These are phyloP conservation scores for Ecliptopera silaceata DNA, from an alignment of 2,888 invertebrate species.

Conservation along the genomic window DNA sequence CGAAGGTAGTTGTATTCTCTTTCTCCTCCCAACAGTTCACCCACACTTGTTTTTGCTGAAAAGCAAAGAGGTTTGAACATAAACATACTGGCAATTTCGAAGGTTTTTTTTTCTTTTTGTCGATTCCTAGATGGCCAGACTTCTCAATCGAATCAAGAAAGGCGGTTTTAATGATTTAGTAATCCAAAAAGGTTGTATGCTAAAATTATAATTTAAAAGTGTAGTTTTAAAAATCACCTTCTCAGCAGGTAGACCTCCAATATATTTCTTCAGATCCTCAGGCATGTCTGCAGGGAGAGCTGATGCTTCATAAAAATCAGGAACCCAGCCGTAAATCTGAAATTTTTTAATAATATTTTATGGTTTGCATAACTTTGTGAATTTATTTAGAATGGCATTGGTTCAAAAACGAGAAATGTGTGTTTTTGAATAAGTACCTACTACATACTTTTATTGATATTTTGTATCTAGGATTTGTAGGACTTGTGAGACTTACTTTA, in stretches of 20 bases:
- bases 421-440: too few species aligned
- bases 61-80: background rate
- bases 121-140: background rate
- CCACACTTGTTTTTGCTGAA: slow-evolving; percentile 87
- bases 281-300: slow-evolving; percentile 89
- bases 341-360: background rate
- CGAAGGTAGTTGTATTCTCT: slow-evolving; percentile 63
- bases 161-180: background rate
- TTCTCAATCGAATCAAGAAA: background rate
- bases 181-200: background rate
- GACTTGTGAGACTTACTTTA: slow-evolving; percentile 66
- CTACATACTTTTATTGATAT: too few species aligned
- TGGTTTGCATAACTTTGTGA: background rate
- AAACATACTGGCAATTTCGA: too few species aligned
- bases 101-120: background rate
- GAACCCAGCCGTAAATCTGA: slow-evolving; percentile 94
- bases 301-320: slow-evolving; percentile 87
- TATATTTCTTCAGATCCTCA: slow-evolving; percentile 52
- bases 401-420: too few species aligned
- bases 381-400: too few species aligned
- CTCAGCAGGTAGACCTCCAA: slow-evolving; percentile 38
- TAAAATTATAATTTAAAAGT: background rate
- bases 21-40: slow-evolving; percentile 91
- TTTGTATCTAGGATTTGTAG: too few species aligned
- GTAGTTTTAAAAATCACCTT: slow-evolving; percentile 43